phyloP scores from a whole-genome alignment of 2,797 vertebrate species.

The Mycteria americana region DNA sequence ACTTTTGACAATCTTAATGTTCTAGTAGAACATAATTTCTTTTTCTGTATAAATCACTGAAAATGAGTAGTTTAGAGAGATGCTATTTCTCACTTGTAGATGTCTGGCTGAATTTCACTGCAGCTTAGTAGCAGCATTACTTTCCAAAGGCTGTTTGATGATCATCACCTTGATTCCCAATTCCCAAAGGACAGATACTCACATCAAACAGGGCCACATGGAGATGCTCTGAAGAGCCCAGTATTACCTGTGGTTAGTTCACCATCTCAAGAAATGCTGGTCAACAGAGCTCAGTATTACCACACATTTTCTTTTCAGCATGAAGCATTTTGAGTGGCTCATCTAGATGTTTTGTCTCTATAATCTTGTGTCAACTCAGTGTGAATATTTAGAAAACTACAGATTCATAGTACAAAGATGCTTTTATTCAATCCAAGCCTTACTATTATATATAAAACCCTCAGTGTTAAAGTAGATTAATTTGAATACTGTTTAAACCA shows the following conservation, averaged over 20 bases:
- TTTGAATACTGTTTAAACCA: background rate
- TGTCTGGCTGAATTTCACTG: background rate
- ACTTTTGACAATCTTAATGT: background rate
- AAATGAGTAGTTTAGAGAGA: background rate
- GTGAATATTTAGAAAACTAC: background rate
- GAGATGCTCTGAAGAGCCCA: background rate
- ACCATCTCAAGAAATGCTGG: background rate
- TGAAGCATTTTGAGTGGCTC: background rate
- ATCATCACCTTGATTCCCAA: background rate
- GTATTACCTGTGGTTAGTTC: background rate
- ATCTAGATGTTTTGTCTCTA: background rate
- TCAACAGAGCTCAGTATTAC: background rate
- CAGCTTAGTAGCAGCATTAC: background rate
- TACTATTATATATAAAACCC: background rate
- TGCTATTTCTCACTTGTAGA: background rate
- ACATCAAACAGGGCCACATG: fast-evolving
- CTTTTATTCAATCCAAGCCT: background rate
- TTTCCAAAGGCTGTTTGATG: background rate
- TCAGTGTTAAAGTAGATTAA: background rate
- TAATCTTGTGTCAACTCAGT: background rate
- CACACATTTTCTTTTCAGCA: background rate
- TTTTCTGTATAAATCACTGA: background rate
- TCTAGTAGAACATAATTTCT: background rate
- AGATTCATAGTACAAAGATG: background rate
- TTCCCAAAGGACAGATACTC: background rate